Evolutionary conservation across 2,888 invertebrate genomes (phyloP).

Genomic region (Agrenia bidenticulata): DNA sequence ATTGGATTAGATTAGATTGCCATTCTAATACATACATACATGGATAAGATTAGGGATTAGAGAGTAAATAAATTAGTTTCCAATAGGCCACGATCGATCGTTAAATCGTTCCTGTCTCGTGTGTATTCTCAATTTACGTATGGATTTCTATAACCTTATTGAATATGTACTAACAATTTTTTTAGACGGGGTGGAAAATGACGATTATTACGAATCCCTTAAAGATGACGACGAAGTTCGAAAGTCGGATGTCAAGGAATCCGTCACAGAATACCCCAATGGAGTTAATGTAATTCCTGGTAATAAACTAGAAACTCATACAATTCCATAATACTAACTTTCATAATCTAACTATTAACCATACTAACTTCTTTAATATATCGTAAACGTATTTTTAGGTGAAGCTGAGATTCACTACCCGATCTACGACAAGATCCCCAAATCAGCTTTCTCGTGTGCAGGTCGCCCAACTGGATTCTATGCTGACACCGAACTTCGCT

Average conservation of each 20-base stretch:
- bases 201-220: conserved; percentile 33
- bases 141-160: too few species aligned
- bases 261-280: conserved; percentile 50
- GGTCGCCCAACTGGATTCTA: conserved; percentile 49
- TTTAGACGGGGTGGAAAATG: conserved; percentile 35
- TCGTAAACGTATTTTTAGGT: conserved; percentile 37
- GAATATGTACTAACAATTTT: too few species aligned
- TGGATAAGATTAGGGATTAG: too few species aligned
- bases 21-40: too few species aligned
- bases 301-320: conserved; percentile 14
- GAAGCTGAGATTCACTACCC: conserved; percentile 51
- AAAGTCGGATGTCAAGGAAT: conserved; percentile 26
- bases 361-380: background rate
- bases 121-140: too few species aligned
- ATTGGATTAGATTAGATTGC: too few species aligned
- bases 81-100: too few species aligned
- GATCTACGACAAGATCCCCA: conserved; percentile 39
- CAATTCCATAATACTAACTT: background rate
- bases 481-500: conserved; percentile 47
- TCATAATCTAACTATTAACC: too few species aligned
- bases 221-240: conserved; percentile 41
- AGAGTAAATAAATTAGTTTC: too few species aligned
- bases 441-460: conserved; percentile 47
- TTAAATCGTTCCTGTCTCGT: too few species aligned
- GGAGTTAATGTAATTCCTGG: conserved; percentile 53